Evolutionary conservation across 1,140 invertebrate species (phyloP).

Genomic region (Caligus rogercresseyi): DNA sequence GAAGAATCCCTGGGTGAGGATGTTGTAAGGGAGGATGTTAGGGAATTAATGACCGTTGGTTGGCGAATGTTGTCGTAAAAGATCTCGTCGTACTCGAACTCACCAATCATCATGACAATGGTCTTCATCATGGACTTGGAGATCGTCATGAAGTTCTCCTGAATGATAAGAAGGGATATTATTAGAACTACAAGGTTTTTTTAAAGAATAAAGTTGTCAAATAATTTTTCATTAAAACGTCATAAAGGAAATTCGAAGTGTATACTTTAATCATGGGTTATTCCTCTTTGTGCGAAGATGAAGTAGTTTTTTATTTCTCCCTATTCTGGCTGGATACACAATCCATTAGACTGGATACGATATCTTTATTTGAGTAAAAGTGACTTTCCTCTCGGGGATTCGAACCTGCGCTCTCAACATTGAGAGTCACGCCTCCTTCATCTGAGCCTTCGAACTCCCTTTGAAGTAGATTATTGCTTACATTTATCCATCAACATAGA

Average conservation of each 20-base stretch:
- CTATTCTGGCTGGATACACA: too few relatives aligned
- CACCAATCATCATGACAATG: constrained; percentile 71
- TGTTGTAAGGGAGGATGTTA: background rate
- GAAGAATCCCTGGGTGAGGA: constrained; percentile 8
- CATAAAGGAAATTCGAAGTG: background rate
- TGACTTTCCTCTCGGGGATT: too few relatives aligned
- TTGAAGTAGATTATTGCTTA: too few relatives aligned
- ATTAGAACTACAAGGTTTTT: too few relatives aligned
- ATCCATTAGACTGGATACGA: too few relatives aligned
- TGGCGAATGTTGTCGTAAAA: constrained; percentile 44
- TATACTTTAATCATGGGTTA: background rate
- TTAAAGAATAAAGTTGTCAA: too few relatives aligned
- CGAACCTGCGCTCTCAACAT: too few relatives aligned
- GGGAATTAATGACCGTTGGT: constrained; percentile 25
- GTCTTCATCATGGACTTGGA: constrained; percentile 53
- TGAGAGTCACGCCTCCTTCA: too few relatives aligned
- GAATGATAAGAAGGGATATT: constrained; percentile 6
- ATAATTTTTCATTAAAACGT: background rate
- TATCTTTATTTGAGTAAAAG: too few relatives aligned
- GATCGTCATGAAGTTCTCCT: constrained; percentile 21
- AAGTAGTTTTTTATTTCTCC: too few relatives aligned
- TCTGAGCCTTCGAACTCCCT: too few relatives aligned
- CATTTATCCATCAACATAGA: too few relatives aligned
- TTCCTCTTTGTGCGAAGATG: background rate
- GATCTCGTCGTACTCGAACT: constrained; percentile 62